These are phyloP conservation scores for Calvadosia cruxmelitensis DNA, from an alignment of 30 jellyfish, hydroid and myxozoan species.

Conservation along the genomic window DNA sequence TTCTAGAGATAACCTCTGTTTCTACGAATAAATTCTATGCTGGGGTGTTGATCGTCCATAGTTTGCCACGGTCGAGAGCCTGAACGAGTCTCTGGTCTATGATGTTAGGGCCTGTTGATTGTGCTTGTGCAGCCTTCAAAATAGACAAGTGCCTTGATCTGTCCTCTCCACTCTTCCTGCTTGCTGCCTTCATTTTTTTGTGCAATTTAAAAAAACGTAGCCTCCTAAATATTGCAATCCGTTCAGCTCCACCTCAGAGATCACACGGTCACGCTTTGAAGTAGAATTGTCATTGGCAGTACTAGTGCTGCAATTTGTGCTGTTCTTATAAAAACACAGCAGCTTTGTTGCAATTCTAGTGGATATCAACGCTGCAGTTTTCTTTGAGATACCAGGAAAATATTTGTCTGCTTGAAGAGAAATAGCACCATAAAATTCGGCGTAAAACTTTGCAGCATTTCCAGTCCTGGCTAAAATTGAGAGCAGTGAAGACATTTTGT, in stretches of 20 bases:
- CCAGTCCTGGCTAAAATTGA: slow-evolving; percentile 11
- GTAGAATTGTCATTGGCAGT: no score
- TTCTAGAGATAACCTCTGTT: slow-evolving; percentile 7
- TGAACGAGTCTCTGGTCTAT: slow-evolving; percentile 5
- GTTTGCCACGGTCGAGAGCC: slow-evolving; percentile 21
- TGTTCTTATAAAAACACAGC: slow-evolving; percentile 1
- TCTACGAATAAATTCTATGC: slow-evolving; percentile 14
- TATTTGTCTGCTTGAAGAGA: slow-evolving; percentile 3
- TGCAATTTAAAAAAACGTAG: not conserved
- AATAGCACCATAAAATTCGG: slow-evolving; percentile 7
- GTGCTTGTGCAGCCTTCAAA: slow-evolving; percentile 13
- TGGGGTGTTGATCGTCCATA: slow-evolving; percentile 9
- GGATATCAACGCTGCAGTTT: slow-evolving; percentile 6
- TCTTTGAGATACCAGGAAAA: slow-evolving; percentile 6
- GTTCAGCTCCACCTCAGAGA: not conserved
- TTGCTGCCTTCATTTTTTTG: not conserved
- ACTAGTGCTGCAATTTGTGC: slow-evolving; percentile 1
- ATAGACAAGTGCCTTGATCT: slow-evolving; percentile 2
- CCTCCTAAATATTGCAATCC: slow-evolving; percentile 15
- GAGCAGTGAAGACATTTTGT: slow-evolving; percentile 13
- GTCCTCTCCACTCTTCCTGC: slow-evolving; percentile 10
- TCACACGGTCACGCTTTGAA: slow-evolving; percentile 7
- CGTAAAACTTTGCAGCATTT: slow-evolving; percentile 12
- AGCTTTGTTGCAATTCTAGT: slow-evolving; percentile 7
- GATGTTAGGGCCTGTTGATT: no score